Conservation (phyloP, 2,113 vertebrate genomes). For the Labrus mixtus region DNA sequence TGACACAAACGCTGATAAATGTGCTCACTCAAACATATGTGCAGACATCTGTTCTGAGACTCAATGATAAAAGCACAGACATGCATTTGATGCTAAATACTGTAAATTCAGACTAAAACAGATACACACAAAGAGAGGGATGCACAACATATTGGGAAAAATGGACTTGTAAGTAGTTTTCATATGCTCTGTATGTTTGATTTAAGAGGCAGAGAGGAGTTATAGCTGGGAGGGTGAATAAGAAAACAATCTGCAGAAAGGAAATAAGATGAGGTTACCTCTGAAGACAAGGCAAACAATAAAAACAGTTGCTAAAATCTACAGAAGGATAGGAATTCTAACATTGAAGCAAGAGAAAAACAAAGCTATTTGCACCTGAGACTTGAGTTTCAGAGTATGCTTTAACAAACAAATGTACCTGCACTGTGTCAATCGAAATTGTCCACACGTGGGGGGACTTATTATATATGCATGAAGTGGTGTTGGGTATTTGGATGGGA, state of each 20-base stretch:
- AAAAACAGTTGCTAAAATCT: constrained; percentile 19
- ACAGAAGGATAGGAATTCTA: constrained; percentile 42
- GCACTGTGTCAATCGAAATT: constrained; percentile 20
- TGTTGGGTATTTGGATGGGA: constrained; percentile 38
- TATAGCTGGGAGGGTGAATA: constrained; percentile 11
- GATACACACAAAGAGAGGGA: not conserved
- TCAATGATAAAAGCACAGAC: constrained; percentile 4
- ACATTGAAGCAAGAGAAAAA: not conserved
- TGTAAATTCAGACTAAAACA: not conserved
- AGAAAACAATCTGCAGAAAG: constrained; percentile 7
- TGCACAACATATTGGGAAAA: constrained; percentile 9
- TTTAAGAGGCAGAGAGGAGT: constrained; percentile 19
- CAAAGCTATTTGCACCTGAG: constrained; percentile 5
- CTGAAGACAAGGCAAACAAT: constrained; percentile 25
- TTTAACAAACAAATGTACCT: constrained; percentile 31
- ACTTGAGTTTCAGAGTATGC: not conserved
- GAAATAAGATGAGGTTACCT: constrained; percentile 15
- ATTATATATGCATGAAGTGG: constrained; percentile 30
- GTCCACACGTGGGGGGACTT: not conserved
- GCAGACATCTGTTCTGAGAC: constrained; percentile 5
- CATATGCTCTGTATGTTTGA: constrained; percentile 11
- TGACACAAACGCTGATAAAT: constrained; percentile 51
- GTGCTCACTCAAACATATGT: constrained; percentile 25
- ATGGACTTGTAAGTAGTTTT: constrained; percentile 34
- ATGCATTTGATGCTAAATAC: constrained; percentile 12